phyloP scores from a whole-genome alignment of 2,797 vertebrate genomes.

The Aphelocoma californica region DNA sequence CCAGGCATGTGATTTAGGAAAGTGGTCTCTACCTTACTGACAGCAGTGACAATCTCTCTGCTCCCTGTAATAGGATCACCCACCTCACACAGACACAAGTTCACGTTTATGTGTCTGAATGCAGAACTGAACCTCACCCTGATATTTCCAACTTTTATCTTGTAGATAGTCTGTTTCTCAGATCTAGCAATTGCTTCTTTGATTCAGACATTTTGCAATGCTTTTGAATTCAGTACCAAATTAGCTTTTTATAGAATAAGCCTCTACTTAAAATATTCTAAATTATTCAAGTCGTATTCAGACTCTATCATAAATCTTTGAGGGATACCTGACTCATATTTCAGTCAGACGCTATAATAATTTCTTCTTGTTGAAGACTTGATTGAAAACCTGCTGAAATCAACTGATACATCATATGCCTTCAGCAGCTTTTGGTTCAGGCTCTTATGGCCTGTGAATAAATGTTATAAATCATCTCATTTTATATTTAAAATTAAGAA shows the following conservation, averaged over 20 bases:
- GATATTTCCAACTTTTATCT: not conserved
- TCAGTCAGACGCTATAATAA: not conserved
- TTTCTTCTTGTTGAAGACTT: not conserved
- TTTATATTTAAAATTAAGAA: not conserved
- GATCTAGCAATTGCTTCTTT: not conserved
- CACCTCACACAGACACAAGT: not conserved
- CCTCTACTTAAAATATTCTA: not conserved
- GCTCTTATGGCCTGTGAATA: not conserved
- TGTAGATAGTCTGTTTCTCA: not conserved
- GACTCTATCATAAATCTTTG: not conserved
- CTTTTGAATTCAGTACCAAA: not conserved
- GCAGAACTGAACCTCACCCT: not conserved
- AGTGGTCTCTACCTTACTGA: not conserved
- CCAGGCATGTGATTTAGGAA: not conserved
- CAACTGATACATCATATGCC: not conserved
- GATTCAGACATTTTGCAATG: not conserved
- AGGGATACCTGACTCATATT: not conserved
- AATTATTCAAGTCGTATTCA: not conserved
- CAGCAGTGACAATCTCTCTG: not conserved
- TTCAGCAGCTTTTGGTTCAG: not conserved
- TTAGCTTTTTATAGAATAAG: not conserved
- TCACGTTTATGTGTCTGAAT: not conserved
- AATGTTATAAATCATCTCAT: not conserved
- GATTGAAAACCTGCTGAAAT: conserved; percentile 5
- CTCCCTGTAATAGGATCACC: not conserved